Percentiles rank a stretch among this genome's conserved stretches.
Evolutionary conservation across 2,888 invertebrate genomes (phyloP).

Genomic region (Bellardia pandia): DNA sequence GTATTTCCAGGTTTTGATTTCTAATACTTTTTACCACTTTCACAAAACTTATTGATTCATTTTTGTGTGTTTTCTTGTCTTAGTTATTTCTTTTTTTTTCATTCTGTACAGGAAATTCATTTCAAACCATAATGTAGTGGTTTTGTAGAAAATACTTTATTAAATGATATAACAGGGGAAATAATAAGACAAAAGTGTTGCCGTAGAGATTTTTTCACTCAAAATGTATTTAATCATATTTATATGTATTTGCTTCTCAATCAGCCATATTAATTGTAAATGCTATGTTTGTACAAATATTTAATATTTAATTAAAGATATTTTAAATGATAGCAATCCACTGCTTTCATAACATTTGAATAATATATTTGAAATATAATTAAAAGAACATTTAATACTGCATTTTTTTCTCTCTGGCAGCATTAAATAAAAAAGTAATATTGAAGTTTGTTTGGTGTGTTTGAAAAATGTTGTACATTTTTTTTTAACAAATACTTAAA

Average conservation of each 20-base stretch:
- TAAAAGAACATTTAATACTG: not conserved
- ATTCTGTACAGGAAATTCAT: conserved; percentile 52
- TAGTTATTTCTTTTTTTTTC: not conserved
- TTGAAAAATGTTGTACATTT: not conserved
- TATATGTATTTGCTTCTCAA: too few relatives aligned
- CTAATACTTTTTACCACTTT: conserved; percentile 38
- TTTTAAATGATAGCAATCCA: too few relatives aligned
- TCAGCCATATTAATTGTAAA: too few relatives aligned
- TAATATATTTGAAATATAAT: too few relatives aligned
- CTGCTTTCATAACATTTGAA: too few relatives aligned
- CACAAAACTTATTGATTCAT: conserved; percentile 41
- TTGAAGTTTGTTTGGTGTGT: not conserved
- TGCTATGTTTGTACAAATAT: too few relatives aligned
- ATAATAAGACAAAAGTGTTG: not conserved
- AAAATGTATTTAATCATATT: not conserved
- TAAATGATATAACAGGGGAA: not conserved
- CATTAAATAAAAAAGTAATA: not conserved
- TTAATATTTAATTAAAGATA: too few relatives aligned
- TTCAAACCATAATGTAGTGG: conserved; percentile 50
- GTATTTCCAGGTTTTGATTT: conserved; percentile 50
- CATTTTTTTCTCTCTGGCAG: not conserved
- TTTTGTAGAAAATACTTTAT: conserved; percentile 31
- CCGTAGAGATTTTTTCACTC: not conserved
- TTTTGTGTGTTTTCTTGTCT: conserved; percentile 4
- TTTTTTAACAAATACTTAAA: not conserved